Conservation (phyloP, 2,888 invertebrate species). For the Eurytoma adleriae region DNA sequence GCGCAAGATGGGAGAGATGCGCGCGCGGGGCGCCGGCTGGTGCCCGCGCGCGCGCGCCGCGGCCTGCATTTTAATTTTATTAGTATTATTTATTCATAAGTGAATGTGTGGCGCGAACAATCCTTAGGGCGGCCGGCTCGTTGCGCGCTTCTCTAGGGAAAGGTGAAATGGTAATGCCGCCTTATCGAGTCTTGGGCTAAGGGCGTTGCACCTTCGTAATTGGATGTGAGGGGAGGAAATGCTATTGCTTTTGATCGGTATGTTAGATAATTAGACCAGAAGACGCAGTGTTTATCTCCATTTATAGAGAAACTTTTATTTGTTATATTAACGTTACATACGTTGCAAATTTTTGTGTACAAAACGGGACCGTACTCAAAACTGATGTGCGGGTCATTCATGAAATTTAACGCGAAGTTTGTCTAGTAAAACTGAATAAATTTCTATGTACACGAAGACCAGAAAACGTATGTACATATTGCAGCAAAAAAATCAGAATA, state of each 20-base stretch:
- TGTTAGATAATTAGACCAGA: background rate
- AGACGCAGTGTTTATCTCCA: too few relatives aligned
- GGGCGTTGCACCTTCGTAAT: background rate
- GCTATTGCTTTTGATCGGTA: background rate
- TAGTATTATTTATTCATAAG: slow-evolving; percentile 28
- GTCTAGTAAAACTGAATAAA: too few relatives aligned
- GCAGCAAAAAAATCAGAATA: too few relatives aligned
- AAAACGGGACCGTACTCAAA: background rate
- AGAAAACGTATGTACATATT: too few relatives aligned
- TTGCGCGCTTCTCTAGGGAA: background rate
- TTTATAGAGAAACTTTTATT: too few relatives aligned
- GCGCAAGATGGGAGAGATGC: background rate
- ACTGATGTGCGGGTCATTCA: too few relatives aligned
- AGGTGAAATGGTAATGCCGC: background rate
- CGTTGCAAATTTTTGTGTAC: background rate
- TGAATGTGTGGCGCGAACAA: background rate
- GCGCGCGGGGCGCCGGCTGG: slow-evolving; percentile 40
- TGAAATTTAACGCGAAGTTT: too few relatives aligned
- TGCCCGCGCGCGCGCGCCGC: background rate
- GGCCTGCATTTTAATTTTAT: slow-evolving; percentile 33
- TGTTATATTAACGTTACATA: background rate
- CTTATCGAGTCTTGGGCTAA: background rate
- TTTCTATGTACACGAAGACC: too few relatives aligned
- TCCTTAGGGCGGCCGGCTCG: slow-evolving; percentile 13
- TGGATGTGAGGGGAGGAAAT: background rate